Evolutionary conservation across 1,140 invertebrate genomes (phyloP), one percentile per base, ranked within the genome.

Genomic region (Holotrichia oblita): DNA sequence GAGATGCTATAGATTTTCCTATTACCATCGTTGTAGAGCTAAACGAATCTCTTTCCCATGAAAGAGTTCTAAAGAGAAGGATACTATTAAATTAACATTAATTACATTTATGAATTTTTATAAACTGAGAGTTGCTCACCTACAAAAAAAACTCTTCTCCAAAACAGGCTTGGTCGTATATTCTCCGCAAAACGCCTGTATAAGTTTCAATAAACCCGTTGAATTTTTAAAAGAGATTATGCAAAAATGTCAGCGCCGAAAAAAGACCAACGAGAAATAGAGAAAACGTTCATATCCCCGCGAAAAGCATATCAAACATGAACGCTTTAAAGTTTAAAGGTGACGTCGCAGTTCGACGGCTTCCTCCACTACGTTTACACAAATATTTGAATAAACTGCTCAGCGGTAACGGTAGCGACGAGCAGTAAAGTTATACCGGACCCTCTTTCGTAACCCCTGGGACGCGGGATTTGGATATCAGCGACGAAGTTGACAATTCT

Each of bases 381-480:
- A 69, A 69, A 69, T 27, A 69, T 69, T 69, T 69, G 61, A 69
- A 69, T 69, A 69, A 69, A 69, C 61, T 27, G 61, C 22, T 69
- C 61, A 10, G 61, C 27, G 27, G 20, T 69, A 24, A 69, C 17
- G 20, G 17, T 69, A 27, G 9, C 22, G 22, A 8, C 6, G 20
- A 24, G 59, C 59, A 64, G 8, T 64, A 64, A 64, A 64, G 14
- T 34, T 69, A 69, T 22, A 24, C 61, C 8, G 61, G 61, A 69
- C 61, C 61, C 20, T 24, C 22, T 69, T 22, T 7, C 61, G 22
- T 0, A 69, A 34, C 61, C 22, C 61, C 20, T 12, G 61, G 61
- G 61, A 69, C 12, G 9, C 61, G 61, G 22, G 61, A 69, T 69
- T 69, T 69, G 22, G 61, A 22, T 69, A 69, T 69, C 61, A 10